Evolutionary conservation across 2,797 vertebrate genomes (phyloP).

Genomic region (Rhadinocentrus ornatus): DNA sequence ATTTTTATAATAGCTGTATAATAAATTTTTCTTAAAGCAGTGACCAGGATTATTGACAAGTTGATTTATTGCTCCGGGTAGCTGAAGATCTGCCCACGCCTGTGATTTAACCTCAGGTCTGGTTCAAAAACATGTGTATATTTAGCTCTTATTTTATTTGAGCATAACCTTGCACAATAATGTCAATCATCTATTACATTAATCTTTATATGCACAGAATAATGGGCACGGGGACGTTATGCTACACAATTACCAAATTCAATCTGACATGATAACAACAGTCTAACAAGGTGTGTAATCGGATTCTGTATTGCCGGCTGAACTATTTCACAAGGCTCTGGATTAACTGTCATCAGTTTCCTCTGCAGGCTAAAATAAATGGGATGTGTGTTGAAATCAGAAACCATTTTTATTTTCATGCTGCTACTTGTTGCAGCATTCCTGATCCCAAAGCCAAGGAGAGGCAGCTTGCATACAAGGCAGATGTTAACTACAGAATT

Average conservation of each 20-base stretch:
- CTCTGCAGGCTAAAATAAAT: conserved; percentile 30
- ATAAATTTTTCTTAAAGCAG: too few relatives aligned
- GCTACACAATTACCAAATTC: neutral
- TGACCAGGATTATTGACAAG: too few relatives aligned
- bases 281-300: neutral
- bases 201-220: neutral
- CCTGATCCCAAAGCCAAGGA: conserved; percentile 55
- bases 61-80: too few relatives aligned
- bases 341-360: conserved; percentile 28
- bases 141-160: neutral
- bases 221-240: neutral
- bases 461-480: conserved; percentile 54
- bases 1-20: too few relatives aligned
- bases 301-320: conserved; percentile 15
- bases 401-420: neutral
- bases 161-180: neutral
- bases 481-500: conserved; percentile 82
- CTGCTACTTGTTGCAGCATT: conserved; percentile 31
- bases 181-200: neutral
- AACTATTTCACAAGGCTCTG: conserved; percentile 12
- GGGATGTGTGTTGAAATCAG: too few relatives aligned
- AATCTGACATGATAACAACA: conserved; percentile 9
- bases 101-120: neutral
- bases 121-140: neutral
- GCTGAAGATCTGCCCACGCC: neutral